A percentile compares a stretch with the other conserved stretches of the same genome.
These are phyloP conservation scores for Trididemnum miniatum DNA, from an alignment of 23 tunicate genomes.

Conservation along the genomic window DNA sequence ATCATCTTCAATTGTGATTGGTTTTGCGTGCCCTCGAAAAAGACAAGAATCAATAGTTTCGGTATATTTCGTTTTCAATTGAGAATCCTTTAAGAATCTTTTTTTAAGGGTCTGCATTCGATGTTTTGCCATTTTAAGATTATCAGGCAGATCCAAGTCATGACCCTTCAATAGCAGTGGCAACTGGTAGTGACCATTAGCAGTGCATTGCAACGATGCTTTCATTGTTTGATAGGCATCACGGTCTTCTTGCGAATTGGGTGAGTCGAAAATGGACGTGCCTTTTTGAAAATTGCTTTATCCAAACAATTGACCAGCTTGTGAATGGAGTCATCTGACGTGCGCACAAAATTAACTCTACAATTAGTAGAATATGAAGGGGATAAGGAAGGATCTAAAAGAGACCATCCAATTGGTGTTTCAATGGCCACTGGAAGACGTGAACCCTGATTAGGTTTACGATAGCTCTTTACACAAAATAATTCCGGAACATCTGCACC, in stretches of 20 bases:
- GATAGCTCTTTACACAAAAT: not conserved
- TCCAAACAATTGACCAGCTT: not conserved
- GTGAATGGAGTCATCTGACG: not conserved
- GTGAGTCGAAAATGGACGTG: not conserved
- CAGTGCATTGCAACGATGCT: not conserved
- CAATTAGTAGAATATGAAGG: not conserved
- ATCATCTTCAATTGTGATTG: too few relatives aligned
- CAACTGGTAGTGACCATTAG: not conserved
- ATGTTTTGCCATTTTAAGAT: not conserved
- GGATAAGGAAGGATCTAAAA: not conserved
- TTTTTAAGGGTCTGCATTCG: too few relatives aligned
- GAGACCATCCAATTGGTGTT: not conserved
- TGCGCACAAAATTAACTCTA: not conserved
- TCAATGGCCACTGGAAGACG: not conserved
- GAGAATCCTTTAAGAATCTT: too few relatives aligned
- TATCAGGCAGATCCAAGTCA: not conserved
- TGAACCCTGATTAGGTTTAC: not conserved
- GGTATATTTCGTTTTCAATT: too few relatives aligned
- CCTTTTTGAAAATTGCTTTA: not conserved
- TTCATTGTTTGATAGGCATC: not conserved
- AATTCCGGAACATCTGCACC: not conserved
- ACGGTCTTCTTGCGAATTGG: not conserved
- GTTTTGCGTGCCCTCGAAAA: too few relatives aligned
- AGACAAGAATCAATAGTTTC: too few relatives aligned
- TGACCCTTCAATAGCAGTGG: not conserved